These are phyloP conservation scores for Takifugu ocellatus DNA, from an alignment of 2,797 vertebrate genomes.

Conservation along the genomic window DNA sequence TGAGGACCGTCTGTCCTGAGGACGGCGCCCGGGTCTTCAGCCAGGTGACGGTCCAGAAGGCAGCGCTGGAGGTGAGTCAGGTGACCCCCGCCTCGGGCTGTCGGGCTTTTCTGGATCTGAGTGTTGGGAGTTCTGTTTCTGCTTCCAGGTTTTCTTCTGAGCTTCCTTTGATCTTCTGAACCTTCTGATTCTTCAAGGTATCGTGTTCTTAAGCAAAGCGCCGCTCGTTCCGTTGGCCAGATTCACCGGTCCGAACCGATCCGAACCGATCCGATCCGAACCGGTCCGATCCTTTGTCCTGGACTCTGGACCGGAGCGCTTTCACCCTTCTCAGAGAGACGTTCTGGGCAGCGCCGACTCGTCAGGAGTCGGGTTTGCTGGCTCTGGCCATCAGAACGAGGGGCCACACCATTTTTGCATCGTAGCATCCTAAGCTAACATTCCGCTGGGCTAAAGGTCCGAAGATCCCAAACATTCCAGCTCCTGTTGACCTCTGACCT, in stretches of 20 bases:
- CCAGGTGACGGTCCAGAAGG: slow-evolving; percentile 94
- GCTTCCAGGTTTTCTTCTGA: slow-evolving; percentile 83
- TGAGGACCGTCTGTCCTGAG: slow-evolving; percentile 91
- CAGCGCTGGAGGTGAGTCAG: slow-evolving; percentile 86
- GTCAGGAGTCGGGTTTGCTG: not conserved
- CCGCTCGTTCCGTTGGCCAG: slow-evolving; percentile 53
- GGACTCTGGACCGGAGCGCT: no score
- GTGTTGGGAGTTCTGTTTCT: slow-evolving; percentile 71
- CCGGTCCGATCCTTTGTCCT: no score
- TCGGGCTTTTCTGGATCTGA: slow-evolving; percentile 45
- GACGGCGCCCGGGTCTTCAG: slow-evolving; percentile 89
- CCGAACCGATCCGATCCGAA: no score
- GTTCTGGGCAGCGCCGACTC: no score
- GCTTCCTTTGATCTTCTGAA: slow-evolving; percentile 67
- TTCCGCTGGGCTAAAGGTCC: slow-evolving; percentile 24
- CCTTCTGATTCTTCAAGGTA: slow-evolving; percentile 67
- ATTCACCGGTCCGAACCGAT: not conserved
- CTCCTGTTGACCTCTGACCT: slow-evolving; percentile 8
- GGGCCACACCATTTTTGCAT: slow-evolving; percentile 15
- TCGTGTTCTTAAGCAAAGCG: slow-evolving; percentile 18
- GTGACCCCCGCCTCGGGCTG: not conserved
- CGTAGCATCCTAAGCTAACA: slow-evolving; percentile 40
- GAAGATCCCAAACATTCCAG: slow-evolving; percentile 12
- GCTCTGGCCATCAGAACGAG: slow-evolving; percentile 60
- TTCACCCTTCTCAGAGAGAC: no score